Base-by-base conservation (phyloP, 2,888 invertebrate species). In the Uropetala carovei region DNA sequence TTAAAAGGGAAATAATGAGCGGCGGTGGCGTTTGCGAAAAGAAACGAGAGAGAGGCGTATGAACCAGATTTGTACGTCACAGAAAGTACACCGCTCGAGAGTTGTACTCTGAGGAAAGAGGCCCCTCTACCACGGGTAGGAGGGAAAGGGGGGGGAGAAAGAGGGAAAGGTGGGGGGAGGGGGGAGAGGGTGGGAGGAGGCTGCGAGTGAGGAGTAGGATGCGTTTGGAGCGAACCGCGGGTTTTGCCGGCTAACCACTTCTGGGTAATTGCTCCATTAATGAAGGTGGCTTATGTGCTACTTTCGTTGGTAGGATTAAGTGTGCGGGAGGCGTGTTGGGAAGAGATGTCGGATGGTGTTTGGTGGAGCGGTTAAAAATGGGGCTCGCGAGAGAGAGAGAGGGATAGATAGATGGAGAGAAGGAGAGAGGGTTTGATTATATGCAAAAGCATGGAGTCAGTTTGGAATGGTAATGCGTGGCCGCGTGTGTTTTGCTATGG, bases 201-300 rank as follows among this genome's bases (percentile, higher is more conserved):
- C 30, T 7, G n/a, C 18, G 16, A 59, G 27, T 30, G 86, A 60
- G 27, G 27, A 30, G 64, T 13, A 43, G 16, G 60, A 60, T 83
- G n/a, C 57, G 60, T 13, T 18, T n/a, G 11, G 22, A 30, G 18
- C 56, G 43, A 43, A 43, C 22, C 86, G 22, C 64, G 4, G 43
- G 43, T 9, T 16, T 14, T 56, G n/a, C 64, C 64, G 43, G 64
- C 22, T 75, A 27, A 75, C 75, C 75, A 75, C 22, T 75, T 75
- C 22, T 27, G 75, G n/a, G 64, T 89, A 89, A 89, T 89, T 89
- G 89, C 89, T 89, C 89, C 89, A 89, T 89, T 89, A 68, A 89
- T 68, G 89, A 89, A 56, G 64, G 30, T 56, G 43, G 89, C 64
- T 18, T 57, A 5, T 18, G 56, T n/a, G 56, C 83, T 43, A 43